Evolutionary conservation across 37 sponge, comb jelly and placozoan genomes (phyloP).

Genomic region (Halichondria panicea): DNA sequence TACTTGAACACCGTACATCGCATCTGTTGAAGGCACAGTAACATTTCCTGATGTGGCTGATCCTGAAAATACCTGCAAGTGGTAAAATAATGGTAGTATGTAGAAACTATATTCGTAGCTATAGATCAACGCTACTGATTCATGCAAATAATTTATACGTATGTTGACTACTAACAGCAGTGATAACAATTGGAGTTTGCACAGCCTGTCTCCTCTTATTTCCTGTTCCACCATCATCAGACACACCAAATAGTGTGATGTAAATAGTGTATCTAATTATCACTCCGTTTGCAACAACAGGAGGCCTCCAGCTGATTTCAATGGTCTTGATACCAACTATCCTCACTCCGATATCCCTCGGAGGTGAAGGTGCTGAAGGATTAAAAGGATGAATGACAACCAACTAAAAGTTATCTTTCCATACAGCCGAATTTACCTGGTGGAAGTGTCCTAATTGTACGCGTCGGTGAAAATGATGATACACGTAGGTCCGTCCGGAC

Average conservation of each 20-base stretch:
- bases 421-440: conserved; percentile 3
- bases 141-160: too few relatives aligned
- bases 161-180: too few relatives aligned
- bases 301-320: conserved; percentile 10
- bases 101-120: too few relatives aligned
- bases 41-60: conserved; percentile 11
- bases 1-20: conserved; percentile 20
- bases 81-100: too few relatives aligned
- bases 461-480: not conserved
- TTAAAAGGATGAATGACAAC: not conserved
- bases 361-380: conserved; percentile 31
- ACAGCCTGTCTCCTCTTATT: not conserved
- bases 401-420: not conserved
- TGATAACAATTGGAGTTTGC: too few relatives aligned
- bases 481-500: not conserved
- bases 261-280: conserved; percentile 27
- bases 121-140: too few relatives aligned
- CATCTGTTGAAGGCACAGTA: not conserved
- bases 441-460: conserved; percentile 9
- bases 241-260: conserved; percentile 4
- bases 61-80: conserved; percentile 1
- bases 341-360: not conserved
- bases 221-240: not conserved
- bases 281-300: conserved; percentile 2
- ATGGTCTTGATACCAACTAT: not conserved